A percentile compares a stretch with the other conserved stretches of the same genome.
phyloP scores from a whole-genome alignment of 2,113 vertebrate species.

The Mus musculus region DNA sequence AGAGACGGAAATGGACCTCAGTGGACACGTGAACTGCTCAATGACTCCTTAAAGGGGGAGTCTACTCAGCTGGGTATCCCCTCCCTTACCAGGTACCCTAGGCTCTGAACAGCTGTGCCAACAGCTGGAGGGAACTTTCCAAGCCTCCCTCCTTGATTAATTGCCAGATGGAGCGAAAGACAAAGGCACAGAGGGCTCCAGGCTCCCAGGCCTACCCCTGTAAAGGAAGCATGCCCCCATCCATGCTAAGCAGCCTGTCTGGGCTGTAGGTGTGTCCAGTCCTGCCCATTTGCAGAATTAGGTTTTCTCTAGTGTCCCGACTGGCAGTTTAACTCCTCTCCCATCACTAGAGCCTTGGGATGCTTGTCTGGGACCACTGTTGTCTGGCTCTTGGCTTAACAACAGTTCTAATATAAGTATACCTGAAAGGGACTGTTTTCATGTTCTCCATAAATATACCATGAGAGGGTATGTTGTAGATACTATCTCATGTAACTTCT shows the following conservation, averaged over 20 bases:
- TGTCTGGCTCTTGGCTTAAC: not conserved
- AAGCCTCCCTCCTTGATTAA: constrained; percentile 28
- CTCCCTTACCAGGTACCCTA: constrained; percentile 58
- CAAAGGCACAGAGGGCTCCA: not conserved
- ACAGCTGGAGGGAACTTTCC: constrained; percentile 81
- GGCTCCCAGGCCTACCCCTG: not conserved
- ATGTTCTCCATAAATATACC: not conserved
- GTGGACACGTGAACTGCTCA: no score
- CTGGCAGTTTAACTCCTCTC: not conserved
- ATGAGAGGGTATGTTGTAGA: not conserved
- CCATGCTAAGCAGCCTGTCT: fast-evolving
- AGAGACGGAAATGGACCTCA: fast-evolving
- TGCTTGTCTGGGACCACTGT: not conserved
- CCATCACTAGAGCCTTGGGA: not conserved
- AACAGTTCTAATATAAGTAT: not conserved
- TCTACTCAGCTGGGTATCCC: constrained; percentile 1
- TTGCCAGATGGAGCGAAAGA: not conserved
- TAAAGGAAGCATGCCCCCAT: not conserved
- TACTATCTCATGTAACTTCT: not conserved
- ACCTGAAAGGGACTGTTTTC: not conserved
- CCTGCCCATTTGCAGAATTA: not conserved
- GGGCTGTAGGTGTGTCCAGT: no score
- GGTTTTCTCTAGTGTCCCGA: not conserved
- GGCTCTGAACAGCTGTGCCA: constrained; percentile 78
- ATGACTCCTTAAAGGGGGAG: not conserved